phyloP scores from a whole-genome alignment of 1,140 invertebrate species.

The Thaumatotibia leucotreta region DNA sequence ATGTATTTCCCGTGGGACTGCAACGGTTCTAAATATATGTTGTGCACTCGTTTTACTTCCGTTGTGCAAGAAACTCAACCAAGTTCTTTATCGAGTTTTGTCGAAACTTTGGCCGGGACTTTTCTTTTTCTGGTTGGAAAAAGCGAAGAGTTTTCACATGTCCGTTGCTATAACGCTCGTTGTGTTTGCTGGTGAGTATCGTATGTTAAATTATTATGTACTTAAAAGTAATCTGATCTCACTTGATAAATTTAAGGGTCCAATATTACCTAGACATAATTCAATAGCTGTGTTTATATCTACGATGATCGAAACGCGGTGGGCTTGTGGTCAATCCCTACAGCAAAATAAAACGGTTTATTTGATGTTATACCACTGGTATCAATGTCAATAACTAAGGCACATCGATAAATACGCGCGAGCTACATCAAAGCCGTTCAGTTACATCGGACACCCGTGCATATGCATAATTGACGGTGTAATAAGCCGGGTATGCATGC shows the following conservation, averaged over 20 bases:
- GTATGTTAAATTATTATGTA: not conserved
- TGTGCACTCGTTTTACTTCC: slow-evolving; percentile 58
- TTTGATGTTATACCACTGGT: not conserved
- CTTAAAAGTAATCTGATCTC: too few relatives aligned
- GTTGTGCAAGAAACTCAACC: slow-evolving; percentile 66
- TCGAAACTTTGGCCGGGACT: slow-evolving; percentile 53
- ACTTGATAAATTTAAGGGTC: too few relatives aligned
- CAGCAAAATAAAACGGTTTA: not conserved
- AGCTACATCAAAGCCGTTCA: slow-evolving; percentile 13
- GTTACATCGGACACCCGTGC: slow-evolving; percentile 8
- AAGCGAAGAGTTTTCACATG: slow-evolving; percentile 65
- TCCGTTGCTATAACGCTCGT: slow-evolving; percentile 59
- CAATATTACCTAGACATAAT: too few relatives aligned
- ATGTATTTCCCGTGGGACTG: slow-evolving; percentile 61
- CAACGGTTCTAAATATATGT: slow-evolving; percentile 59
- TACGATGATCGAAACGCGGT: too few relatives aligned
- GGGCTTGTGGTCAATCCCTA: not conserved
- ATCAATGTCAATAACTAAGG: not conserved
- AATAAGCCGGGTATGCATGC: slow-evolving; percentile 3
- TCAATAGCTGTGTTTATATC: too few relatives aligned
- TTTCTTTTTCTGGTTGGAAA: slow-evolving; percentile 70
- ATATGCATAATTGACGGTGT: slow-evolving; percentile 9
- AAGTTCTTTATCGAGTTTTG: slow-evolving; percentile 46
- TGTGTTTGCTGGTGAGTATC: slow-evolving; percentile 55
- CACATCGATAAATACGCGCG: not conserved